Evolutionary conservation across 2,888 invertebrate genomes (phyloP).

Genomic region (Dasypolia templi): DNA sequence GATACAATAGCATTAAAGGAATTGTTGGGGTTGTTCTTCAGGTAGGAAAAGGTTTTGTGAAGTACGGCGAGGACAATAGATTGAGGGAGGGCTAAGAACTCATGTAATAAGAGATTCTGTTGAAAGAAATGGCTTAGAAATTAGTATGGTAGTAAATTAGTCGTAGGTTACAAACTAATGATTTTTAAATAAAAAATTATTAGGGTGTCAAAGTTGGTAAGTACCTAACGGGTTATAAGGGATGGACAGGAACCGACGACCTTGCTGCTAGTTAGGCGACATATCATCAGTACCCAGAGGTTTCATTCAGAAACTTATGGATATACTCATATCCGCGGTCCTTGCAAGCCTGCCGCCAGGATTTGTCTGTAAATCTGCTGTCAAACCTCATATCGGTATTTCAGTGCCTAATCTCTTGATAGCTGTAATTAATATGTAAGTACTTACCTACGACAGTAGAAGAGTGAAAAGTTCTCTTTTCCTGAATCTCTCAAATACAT

Average conservation of each 20-base stretch:
- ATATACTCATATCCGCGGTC: background rate
- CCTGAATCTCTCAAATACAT: background rate
- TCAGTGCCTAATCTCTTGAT: background rate
- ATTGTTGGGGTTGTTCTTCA: slow-evolving; percentile 26
- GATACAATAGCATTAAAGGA: slow-evolving; percentile 33
- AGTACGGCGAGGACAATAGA: slow-evolving; percentile 1
- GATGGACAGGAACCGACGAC: background rate
- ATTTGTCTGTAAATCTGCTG: background rate
- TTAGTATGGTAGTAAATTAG: background rate
- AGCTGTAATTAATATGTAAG: background rate
- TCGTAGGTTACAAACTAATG: background rate
- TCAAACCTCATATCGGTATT: background rate
- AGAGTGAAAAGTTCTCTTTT: background rate
- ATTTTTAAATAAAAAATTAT: background rate
- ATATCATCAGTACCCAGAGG: background rate
- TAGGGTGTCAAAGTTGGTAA: background rate
- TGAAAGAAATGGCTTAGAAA: background rate
- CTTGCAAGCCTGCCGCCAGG: background rate
- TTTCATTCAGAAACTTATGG: background rate
- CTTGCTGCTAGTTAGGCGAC: background rate
- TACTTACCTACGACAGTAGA: background rate
- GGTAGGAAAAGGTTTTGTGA: background rate
- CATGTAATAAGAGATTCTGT: background rate
- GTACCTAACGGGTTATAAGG: background rate
- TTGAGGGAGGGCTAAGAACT: background rate